phyloP scores from a whole-genome alignment of 2,113 vertebrate species.

The Acinonyx jubatus region DNA sequence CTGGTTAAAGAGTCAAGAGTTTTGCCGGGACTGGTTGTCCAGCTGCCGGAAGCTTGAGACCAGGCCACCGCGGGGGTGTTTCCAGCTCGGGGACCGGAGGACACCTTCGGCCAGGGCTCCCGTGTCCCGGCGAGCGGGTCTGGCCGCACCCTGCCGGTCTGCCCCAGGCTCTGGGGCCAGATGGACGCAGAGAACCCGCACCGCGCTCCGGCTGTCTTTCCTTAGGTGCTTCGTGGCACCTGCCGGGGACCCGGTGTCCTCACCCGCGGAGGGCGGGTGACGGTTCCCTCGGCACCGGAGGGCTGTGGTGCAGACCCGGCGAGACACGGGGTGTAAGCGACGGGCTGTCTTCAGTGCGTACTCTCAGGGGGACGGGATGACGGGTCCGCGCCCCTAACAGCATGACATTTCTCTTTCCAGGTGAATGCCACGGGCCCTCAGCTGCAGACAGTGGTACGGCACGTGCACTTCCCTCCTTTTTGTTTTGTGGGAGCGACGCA shows the following conservation, averaged over 20 bases:
- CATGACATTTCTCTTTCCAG: constrained; percentile 57
- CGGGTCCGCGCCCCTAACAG: accelerated
- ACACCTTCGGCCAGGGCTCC: neutral
- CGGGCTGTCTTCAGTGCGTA: accelerated
- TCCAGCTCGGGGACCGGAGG: accelerated
- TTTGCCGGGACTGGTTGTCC: neutral
- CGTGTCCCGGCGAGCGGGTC: neutral
- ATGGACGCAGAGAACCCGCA: neutral
- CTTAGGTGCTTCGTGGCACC: neutral
- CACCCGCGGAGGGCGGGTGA: accelerated
- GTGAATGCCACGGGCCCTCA: constrained; percentile 83
- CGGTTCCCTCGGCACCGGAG: accelerated
- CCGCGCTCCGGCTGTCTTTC: accelerated
- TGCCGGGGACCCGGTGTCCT: neutral
- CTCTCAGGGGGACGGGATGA: accelerated
- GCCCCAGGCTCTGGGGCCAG: neutral
- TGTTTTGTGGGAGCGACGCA: neutral
- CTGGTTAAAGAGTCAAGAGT: neutral
- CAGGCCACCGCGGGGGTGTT: accelerated
- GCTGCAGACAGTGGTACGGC: constrained; percentile 87
- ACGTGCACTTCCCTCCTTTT: accelerated
- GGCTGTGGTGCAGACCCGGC: no score
- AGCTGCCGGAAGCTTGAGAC: no score
- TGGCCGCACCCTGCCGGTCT: accelerated
- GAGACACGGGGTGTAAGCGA: accelerated